phyloP scores from a whole-genome alignment of 2,113 vertebrate genomes.

The Dascyllus trimaculatus region DNA sequence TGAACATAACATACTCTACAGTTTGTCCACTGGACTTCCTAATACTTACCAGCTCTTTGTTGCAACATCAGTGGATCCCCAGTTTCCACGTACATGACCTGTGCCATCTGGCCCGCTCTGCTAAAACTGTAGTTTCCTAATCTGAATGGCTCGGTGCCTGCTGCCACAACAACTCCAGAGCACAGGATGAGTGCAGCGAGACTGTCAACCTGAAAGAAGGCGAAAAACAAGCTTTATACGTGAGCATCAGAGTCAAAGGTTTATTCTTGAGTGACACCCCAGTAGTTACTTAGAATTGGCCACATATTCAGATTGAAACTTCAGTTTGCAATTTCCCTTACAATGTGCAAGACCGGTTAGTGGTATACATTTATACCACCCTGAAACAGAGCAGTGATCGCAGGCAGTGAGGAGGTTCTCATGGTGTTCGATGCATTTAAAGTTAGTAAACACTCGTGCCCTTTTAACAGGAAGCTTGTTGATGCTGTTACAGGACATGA shows the following conservation, averaged over 20 bases:
- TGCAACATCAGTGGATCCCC: constrained; percentile 82
- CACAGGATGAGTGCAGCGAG: constrained; percentile 89
- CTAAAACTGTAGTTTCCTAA: constrained; percentile 87
- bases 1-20: neutral
- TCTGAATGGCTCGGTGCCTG: constrained; percentile 92
- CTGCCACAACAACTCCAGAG: constrained; percentile 92
- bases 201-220: constrained; percentile 87
- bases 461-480: constrained; percentile 11
- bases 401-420: too few species aligned
- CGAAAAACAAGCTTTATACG: constrained; percentile 13
- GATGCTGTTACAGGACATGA: constrained; percentile 3
- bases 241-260: neutral
- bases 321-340: neutral
- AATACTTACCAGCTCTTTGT: constrained; percentile 88
- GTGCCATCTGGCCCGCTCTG: constrained; percentile 79
- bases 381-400: neutral
- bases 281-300: too few species aligned
- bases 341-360: neutral
- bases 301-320: too few species aligned
- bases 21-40: neutral
- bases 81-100: constrained; percentile 82
- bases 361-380: too few species aligned
- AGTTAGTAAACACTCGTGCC: constrained; percentile 5
- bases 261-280: too few species aligned
- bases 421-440: neutral